These are phyloP conservation scores for Mongoloraphidia duomilia DNA, from an alignment of 2,888 invertebrate genomes.

Conservation along the genomic window DNA sequence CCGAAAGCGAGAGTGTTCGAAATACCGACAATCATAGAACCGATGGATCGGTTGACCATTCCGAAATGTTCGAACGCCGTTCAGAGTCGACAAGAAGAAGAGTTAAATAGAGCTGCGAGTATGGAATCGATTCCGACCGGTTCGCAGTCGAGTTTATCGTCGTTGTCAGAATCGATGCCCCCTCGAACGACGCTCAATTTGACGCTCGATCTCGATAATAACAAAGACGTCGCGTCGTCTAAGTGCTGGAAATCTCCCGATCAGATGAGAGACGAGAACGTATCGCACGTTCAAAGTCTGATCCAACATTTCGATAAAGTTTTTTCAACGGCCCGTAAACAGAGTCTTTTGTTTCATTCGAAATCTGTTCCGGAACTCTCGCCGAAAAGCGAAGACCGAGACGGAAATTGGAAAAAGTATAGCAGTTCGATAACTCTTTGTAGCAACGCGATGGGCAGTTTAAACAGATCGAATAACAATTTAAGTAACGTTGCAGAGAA, in stretches of 20 bases:
- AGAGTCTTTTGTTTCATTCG: constrained; percentile 16
- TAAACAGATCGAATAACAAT: no score
- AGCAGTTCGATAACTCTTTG: no score
- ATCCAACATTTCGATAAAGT: constrained; percentile 51
- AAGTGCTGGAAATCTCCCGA: constrained; percentile 59
- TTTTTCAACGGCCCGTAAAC: constrained; percentile 11
- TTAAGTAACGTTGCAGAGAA: constrained; percentile 16
- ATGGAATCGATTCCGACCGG: constrained; percentile 34
- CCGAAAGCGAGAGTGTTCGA: no score
- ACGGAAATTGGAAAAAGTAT: constrained; percentile 6
- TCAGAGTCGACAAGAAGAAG: constrained; percentile 3
- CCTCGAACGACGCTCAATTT: constrained; percentile 1
- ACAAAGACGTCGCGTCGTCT: constrained; percentile 23
- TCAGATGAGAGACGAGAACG: constrained; percentile 39
- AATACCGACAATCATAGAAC: constrained; percentile 1
- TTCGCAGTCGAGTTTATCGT: constrained; percentile 30
- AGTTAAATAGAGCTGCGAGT: constrained; percentile 28
- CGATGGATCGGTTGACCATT: neutral
- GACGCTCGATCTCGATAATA: constrained; percentile 15
- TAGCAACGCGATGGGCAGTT: no score
- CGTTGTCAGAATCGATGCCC: constrained; percentile 5
- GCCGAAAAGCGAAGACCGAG: constrained; percentile 15
- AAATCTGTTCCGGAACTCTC: constrained; percentile 24
- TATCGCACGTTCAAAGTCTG: constrained; percentile 45
- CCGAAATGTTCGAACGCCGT: constrained; percentile 3